phyloP scores from a whole-genome alignment of 2,888 invertebrate species.

The Acheta domesticus region DNA sequence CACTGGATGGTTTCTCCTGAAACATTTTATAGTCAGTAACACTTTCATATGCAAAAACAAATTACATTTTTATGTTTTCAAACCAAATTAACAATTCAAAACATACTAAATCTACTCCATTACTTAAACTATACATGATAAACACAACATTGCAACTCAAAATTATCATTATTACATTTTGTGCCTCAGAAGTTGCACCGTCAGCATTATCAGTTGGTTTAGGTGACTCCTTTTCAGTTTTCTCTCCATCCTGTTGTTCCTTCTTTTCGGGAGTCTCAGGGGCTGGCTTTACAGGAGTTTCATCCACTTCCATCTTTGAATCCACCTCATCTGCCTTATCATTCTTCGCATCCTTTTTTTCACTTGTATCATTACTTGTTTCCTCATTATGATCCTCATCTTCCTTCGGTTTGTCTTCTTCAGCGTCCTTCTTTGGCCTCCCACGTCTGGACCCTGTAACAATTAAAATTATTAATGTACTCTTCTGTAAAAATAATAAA shows the following conservation, averaged over 20 bases:
- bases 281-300: slow-evolving; percentile 18
- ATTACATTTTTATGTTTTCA: no score
- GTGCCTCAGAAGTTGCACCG: background rate
- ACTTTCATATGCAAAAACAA: no score
- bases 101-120: no score
- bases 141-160: background rate
- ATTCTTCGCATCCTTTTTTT: slow-evolving; percentile 25
- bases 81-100: no score
- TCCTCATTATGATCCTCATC: slow-evolving; percentile 27
- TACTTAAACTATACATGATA: background rate
- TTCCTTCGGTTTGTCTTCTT: slow-evolving; percentile 30
- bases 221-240: background rate
- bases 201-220: slow-evolving; percentile 20
- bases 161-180: background rate
- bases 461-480: background rate
- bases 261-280: background rate
- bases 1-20: slow-evolving; percentile 23
- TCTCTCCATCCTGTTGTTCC: slow-evolving; percentile 24
- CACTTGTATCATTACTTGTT: slow-evolving; percentile 23
- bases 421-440: slow-evolving; percentile 33
- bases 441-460: slow-evolving; percentile 32
- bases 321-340: slow-evolving; percentile 26
- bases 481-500: background rate
- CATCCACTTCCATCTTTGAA: slow-evolving; percentile 26
- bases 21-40: background rate